Conservation (phyloP, 2,113 vertebrate species). For the Elachura formosa region DNA sequence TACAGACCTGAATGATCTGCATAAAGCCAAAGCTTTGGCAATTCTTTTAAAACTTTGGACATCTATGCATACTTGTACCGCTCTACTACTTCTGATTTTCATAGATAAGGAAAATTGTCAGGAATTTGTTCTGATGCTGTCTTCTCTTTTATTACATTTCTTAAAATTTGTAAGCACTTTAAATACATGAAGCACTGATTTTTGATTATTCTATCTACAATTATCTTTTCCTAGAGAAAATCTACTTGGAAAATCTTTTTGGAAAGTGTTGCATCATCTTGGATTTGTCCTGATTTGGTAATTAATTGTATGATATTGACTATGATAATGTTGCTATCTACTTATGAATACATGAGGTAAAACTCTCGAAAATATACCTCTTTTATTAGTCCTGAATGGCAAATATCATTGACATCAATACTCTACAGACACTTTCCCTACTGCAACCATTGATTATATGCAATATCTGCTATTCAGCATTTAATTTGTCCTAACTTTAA, state of each 20-base stretch:
- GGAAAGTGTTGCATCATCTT: neutral
- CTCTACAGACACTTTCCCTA: neutral
- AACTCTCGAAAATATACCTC: accelerated
- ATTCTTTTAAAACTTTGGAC: neutral
- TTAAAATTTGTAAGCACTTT: neutral
- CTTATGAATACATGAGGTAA: neutral
- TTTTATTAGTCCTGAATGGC: neutral
- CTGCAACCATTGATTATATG: neutral
- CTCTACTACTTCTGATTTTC: neutral
- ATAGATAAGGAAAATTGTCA: neutral
- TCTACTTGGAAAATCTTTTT: neutral
- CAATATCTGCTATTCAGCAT: neutral
- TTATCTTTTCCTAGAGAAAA: neutral
- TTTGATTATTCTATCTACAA: neutral
- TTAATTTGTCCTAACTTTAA: neutral
- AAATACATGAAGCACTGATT: neutral
- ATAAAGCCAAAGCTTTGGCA: neutral
- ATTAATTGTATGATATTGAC: neutral
- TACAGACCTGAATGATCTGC: neutral
- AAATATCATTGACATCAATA: neutral
- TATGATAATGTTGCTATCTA: neutral
- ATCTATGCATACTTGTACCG: neutral
- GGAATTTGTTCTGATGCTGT: neutral
- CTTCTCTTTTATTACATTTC: neutral
- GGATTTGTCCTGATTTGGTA: neutral